These are phyloP conservation scores for Iphiclides podalirius DNA, from an alignment of 2,888 invertebrate species.

Conservation along the genomic window DNA sequence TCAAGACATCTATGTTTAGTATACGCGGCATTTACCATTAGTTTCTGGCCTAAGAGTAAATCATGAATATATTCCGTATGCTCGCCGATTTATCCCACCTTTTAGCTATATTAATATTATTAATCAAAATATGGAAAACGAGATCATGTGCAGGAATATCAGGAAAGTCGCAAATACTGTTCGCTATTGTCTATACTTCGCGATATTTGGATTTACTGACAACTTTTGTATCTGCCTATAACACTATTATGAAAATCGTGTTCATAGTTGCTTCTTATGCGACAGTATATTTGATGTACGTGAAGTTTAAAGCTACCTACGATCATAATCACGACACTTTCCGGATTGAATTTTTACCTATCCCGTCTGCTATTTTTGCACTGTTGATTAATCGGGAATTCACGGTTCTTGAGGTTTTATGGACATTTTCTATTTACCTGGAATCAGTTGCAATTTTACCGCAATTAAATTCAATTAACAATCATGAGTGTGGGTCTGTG, in stretches of 20 bases:
- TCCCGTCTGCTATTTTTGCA: conserved; percentile 92
- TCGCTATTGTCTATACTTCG: conserved; percentile 94
- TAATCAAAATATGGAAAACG: conserved; percentile 99
- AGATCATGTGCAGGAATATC: conserved; percentile 99
- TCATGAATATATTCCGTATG: conserved; percentile 99
- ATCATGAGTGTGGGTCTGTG: conserved; percentile 4
- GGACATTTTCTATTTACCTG: conserved; percentile 99
- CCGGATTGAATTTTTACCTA: conserved; percentile 95
- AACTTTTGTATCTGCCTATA: conserved; percentile 96
- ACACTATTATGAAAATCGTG: conserved; percentile 96
- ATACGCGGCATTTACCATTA: conserved; percentile 65
- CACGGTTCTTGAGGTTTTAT: conserved; percentile 94
- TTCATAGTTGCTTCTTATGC: conserved; percentile 93
- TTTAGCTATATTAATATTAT: conserved; percentile 95
- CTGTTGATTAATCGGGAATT: conserved; percentile 97
- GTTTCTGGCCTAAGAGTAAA: conserved; percentile 49
- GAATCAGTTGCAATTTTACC: conserved; percentile 99
- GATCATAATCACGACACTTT: conserved; percentile 99
- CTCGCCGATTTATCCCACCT: conserved; percentile 98
- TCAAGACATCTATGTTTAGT: too few species aligned
- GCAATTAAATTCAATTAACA: conserved; percentile 80
- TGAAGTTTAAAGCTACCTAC: conserved; percentile 98
- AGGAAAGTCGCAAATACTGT: conserved; percentile 97
- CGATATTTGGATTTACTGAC: conserved; percentile 97
- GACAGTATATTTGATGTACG: conserved; percentile 97